Evolutionary conservation across 2,888 invertebrate species (phyloP).

Genomic region (Hartigia nigra): DNA sequence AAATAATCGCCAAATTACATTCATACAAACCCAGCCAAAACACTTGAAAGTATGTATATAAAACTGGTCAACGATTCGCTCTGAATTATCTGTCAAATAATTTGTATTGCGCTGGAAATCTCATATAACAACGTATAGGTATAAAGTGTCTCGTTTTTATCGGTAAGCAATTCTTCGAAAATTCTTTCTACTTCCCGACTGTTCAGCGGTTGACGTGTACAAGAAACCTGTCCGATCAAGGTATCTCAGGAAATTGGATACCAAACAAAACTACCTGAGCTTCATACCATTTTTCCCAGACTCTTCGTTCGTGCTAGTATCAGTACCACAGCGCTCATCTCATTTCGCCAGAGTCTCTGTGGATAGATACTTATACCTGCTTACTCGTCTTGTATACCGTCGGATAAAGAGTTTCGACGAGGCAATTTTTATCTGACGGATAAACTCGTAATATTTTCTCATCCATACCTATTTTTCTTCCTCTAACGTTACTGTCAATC

Average conservation of each 20-base stretch:
- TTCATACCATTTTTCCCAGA: background rate
- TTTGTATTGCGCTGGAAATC: background rate
- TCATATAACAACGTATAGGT: background rate
- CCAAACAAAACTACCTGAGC: constrained; percentile 3
- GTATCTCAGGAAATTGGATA: constrained; percentile 41
- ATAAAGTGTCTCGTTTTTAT: background rate
- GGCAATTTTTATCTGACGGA: background rate
- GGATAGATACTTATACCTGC: background rate
- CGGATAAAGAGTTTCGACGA: background rate
- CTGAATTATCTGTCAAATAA: background rate
- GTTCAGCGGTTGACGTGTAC: constrained; percentile 27
- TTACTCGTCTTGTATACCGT: background rate
- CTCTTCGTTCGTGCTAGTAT: background rate
- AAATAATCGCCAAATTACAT: background rate
- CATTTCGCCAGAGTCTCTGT: background rate
- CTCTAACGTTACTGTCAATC: background rate
- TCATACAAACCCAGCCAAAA: background rate
- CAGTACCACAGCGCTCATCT: background rate
- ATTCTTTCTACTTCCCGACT: background rate
- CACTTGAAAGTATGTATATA: background rate
- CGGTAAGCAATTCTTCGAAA: background rate
- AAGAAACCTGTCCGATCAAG: constrained; percentile 22
- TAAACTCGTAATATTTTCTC: background rate
- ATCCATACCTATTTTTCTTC: background rate
- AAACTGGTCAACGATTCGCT: background rate